These are phyloP conservation scores for Lydus trimaculatus DNA, from an alignment of 2,888 invertebrate species.

Conservation along the genomic window DNA sequence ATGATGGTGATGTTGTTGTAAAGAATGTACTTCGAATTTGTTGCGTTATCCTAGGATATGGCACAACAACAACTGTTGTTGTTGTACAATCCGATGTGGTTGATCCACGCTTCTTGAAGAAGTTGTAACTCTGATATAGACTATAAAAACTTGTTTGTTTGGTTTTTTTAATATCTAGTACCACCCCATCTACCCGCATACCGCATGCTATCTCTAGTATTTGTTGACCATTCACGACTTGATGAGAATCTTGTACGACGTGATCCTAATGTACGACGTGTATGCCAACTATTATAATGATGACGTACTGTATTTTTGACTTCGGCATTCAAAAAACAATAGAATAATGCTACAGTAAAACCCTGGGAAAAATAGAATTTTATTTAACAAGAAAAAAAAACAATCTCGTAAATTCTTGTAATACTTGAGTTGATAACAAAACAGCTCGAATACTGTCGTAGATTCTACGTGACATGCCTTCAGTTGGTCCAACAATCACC, in stretches of 20 bases:
- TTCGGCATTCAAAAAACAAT: slow-evolving; percentile 90
- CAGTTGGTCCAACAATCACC: slow-evolving; percentile 79
- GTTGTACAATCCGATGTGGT: slow-evolving; percentile 78
- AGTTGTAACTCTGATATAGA: slow-evolving; percentile 45
- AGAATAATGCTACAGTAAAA: slow-evolving; percentile 84
- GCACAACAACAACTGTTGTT: slow-evolving; percentile 68
- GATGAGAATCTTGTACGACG: slow-evolving; percentile 67
- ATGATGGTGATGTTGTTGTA: slow-evolving; percentile 20
- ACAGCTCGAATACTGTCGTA: slow-evolving; percentile 81
- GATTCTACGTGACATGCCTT: slow-evolving; percentile 75
- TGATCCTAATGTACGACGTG: slow-evolving; percentile 68
- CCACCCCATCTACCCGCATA: slow-evolving; percentile 54
- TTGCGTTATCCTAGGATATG: slow-evolving; percentile 29
- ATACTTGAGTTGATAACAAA: slow-evolving; percentile 87
- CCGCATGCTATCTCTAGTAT: slow-evolving; percentile 80
- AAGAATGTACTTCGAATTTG: slow-evolving; percentile 32
- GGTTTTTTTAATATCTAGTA: slow-evolving; percentile 21
- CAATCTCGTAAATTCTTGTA: slow-evolving; percentile 16
- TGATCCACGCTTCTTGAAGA: slow-evolving; percentile 73
- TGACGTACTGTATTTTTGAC: slow-evolving; percentile 84
- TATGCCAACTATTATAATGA: slow-evolving; percentile 80
- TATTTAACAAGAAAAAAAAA: no score
- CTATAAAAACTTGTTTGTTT: slow-evolving; percentile 31
- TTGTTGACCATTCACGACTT: slow-evolving; percentile 79
- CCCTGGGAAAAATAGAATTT: slow-evolving; percentile 68